Conservation (phyloP, 2,888 invertebrate species). For the Drosophila setosimentum region DNA sequence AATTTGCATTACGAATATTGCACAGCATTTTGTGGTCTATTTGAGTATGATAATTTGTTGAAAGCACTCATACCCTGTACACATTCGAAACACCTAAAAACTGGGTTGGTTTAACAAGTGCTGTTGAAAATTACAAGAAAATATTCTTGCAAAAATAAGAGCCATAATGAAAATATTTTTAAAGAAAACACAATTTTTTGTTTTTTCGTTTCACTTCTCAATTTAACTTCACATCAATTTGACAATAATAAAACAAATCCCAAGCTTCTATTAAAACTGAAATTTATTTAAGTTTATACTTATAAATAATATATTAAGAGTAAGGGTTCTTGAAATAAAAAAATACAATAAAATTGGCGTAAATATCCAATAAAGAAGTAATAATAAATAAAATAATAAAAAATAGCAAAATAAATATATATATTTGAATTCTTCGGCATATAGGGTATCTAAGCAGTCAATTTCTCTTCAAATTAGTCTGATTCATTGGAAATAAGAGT, state of each 20-base stretch:
- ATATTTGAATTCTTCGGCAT: no score
- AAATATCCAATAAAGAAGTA: background rate
- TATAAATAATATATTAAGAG: no score
- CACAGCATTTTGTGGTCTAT: constrained; percentile 57
- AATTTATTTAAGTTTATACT: no score
- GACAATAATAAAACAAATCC: background rate
- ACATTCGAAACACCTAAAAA: background rate
- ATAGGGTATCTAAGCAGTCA: background rate
- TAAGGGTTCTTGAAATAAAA: background rate
- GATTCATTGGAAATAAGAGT: constrained; percentile 48
- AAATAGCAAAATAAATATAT: background rate
- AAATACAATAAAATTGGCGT: background rate
- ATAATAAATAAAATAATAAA: background rate
- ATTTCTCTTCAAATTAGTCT: background rate
- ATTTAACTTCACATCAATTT: background rate
- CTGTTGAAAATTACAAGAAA: background rate
- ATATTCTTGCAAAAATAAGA: background rate
- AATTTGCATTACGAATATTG: constrained; percentile 72
- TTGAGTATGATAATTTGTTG: constrained; percentile 40
- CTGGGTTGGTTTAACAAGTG: background rate
- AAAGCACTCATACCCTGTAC: constrained; percentile 25
- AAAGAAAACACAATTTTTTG: background rate
- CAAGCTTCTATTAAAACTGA: background rate
- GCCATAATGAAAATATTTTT: background rate
- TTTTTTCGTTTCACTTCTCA: no score